Evolutionary conservation across 2,888 invertebrate genomes (phyloP).

Genomic region (Oscheius sp.): DNA sequence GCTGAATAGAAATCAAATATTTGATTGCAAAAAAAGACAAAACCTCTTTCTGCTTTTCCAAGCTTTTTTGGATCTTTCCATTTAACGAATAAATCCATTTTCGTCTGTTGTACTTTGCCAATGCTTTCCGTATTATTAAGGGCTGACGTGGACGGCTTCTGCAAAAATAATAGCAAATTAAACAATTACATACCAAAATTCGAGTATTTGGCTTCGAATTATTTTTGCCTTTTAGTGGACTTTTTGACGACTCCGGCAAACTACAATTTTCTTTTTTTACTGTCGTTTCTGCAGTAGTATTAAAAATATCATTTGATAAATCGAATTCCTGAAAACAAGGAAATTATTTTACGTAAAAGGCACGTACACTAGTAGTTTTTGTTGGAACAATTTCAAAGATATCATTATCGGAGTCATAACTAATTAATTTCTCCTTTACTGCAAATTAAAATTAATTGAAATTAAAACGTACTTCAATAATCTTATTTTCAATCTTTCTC

Average conservation of each 20-base stretch:
- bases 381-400: no score
- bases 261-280: background rate
- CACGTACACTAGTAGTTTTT: no score
- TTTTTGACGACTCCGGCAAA: background rate
- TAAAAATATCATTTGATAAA: constrained; percentile 8
- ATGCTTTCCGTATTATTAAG: background rate
- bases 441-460: no score
- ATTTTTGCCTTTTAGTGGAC: background rate
- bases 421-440: no score
- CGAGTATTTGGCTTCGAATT: background rate
- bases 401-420: no score
- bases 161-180: background rate
- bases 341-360: no score
- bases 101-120: constrained; percentile 9
- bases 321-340: background rate
- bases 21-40: background rate
- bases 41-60: constrained; percentile 6
- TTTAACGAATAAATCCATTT: constrained; percentile 30
- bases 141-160: background rate
- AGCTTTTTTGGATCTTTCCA: constrained; percentile 21
- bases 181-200: background rate
- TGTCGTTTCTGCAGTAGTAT: background rate
- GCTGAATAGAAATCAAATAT: background rate
- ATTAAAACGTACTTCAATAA: no score
- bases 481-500: no score